Evolutionary conservation across 92 coral and sea anemone species (phyloP).

Genomic region (Paragorgia papillata): DNA sequence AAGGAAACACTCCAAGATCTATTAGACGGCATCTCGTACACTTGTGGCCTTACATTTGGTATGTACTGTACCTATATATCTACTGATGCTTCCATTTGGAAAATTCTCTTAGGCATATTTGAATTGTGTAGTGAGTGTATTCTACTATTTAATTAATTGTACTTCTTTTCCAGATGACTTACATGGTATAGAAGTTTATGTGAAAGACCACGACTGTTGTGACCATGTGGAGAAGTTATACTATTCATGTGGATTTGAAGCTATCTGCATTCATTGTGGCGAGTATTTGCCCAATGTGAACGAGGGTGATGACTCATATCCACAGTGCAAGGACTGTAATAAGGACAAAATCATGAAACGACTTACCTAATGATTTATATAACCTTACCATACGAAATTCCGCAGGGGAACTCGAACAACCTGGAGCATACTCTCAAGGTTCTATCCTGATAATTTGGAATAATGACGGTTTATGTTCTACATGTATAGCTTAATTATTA

Average conservation of each 20-base stretch:
- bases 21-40: constrained; percentile 7
- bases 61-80: too few relatives aligned
- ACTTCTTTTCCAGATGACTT: background rate
- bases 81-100: too few relatives aligned
- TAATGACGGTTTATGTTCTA: too few relatives aligned
- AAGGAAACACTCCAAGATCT: constrained; percentile 10
- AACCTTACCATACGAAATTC: too few relatives aligned
- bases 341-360: background rate
- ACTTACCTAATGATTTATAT: too few relatives aligned
- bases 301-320: background rate
- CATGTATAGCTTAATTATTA: too few relatives aligned
- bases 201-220: constrained; percentile 11
- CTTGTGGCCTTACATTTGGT: constrained; percentile 31
- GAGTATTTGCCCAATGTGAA: background rate
- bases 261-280: constrained; percentile 3
- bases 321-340: background rate
- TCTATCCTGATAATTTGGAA: too few relatives aligned
- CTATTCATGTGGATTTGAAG: constrained; percentile 2
- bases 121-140: background rate
- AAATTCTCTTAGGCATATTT: too few relatives aligned
- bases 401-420: too few relatives aligned
- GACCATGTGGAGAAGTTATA: constrained; percentile 16
- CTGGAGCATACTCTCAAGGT: too few relatives aligned
- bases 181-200: background rate
- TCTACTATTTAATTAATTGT: background rate